These are phyloP conservation scores for Pangasius mekongensis DNA, from an alignment of 2,797 vertebrate genomes.

Conservation along the genomic window DNA sequence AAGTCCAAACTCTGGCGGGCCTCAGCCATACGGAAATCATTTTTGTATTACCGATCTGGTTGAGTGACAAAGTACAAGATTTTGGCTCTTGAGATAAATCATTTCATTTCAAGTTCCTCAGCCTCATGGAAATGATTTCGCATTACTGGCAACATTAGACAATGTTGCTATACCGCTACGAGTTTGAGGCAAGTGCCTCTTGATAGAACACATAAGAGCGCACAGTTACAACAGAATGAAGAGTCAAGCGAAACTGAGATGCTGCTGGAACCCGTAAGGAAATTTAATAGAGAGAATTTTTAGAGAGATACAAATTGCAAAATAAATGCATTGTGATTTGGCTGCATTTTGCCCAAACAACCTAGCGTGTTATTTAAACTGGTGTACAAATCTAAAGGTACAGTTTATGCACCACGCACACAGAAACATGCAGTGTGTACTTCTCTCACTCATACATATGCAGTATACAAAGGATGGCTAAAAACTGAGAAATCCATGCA, in stretches of 20 bases:
- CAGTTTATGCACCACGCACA: not conserved
- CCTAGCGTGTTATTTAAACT: too few relatives aligned
- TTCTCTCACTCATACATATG: not conserved
- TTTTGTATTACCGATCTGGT: conserved; percentile 7
- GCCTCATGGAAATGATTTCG: conserved; percentile 24
- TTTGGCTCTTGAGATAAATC: conserved; percentile 19
- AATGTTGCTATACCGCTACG: not conserved
- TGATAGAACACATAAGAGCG: not conserved
- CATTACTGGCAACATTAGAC: not conserved
- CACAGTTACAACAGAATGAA: not conserved
- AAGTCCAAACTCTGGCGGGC: conserved; percentile 14
- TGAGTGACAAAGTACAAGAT: conserved; percentile 18
- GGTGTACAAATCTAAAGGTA: not conserved
- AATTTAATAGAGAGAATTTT: not conserved
- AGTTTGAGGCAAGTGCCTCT: conserved; percentile 1
- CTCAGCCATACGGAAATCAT: conserved; percentile 15
- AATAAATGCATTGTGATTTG: not conserved
- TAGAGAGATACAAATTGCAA: not conserved
- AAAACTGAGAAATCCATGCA: not conserved
- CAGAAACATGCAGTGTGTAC: not conserved
- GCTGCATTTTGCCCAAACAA: not conserved
- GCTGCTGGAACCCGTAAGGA: not conserved
- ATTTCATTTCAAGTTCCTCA: not conserved
- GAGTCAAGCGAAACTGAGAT: not conserved
- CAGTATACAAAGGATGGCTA: not conserved